These are phyloP conservation scores for Alligator sinensis DNA, from an alignment of 2,113 vertebrate genomes.

Conservation along the genomic window DNA sequence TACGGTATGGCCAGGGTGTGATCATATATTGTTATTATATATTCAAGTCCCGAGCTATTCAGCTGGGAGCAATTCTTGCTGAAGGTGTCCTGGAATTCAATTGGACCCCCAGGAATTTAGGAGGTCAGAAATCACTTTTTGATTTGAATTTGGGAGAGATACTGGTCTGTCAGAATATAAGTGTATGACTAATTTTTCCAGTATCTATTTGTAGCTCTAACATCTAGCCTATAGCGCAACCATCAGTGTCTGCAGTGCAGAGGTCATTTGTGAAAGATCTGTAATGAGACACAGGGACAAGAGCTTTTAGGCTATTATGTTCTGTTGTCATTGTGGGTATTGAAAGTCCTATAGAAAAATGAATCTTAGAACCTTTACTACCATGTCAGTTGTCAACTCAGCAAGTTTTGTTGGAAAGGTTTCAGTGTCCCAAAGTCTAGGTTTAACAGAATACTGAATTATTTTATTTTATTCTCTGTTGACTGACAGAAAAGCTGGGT, in stretches of 20 bases:
- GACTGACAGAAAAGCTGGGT: neutral
- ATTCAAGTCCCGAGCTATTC: neutral
- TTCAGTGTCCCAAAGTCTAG: neutral
- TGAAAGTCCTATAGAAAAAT: neutral
- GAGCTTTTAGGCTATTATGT: neutral
- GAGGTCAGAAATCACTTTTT: too few relatives aligned
- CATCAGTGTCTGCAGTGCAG: neutral
- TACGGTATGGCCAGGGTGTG: too few relatives aligned
- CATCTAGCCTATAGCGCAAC: neutral
- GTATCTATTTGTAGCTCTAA: accelerated
- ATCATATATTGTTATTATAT: neutral
- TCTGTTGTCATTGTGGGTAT: accelerated
- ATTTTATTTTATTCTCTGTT: neutral
- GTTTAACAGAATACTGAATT: neutral
- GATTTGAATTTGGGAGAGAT: too few relatives aligned
- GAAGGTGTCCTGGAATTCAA: neutral
- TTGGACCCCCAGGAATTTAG: too few relatives aligned
- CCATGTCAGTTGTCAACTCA: neutral
- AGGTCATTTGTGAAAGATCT: neutral
- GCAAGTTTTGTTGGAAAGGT: neutral
- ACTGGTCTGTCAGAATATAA: neutral
- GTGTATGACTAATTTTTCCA: neutral
- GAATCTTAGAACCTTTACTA: neutral
- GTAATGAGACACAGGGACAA: accelerated
- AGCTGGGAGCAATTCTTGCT: neutral